A percentile compares a stretch with the other conserved stretches of the same genome.
Evolutionary conservation across 1,140 invertebrate species (phyloP).

Genomic region (Diorhabda carinulata): DNA sequence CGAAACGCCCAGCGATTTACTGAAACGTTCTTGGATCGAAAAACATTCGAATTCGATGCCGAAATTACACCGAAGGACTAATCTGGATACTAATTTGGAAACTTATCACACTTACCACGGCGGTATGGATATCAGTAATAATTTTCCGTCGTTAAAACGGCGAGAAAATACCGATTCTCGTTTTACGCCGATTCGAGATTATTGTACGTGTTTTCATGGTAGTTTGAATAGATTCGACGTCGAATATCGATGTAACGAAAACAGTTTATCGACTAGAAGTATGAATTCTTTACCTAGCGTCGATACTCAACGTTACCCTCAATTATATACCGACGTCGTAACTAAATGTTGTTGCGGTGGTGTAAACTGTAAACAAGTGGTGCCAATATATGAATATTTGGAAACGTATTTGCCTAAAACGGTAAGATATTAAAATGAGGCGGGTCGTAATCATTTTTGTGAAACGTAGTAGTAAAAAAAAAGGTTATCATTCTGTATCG

Average conservation of each 20-base stretch:
- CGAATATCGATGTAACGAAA: slow-evolving; percentile 6
- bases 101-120: slow-evolving; percentile 44
- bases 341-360: slow-evolving; percentile 33
- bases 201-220: background rate
- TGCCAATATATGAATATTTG: slow-evolving; percentile 45
- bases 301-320: slow-evolving; percentile 6
- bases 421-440: slow-evolving; percentile 39
- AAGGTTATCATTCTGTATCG: background rate
- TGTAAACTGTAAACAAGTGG: slow-evolving; percentile 29
- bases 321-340: slow-evolving; percentile 16
- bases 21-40: slow-evolving; percentile 31
- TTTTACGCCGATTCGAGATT: background rate
- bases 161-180: background rate
- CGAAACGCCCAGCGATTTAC: slow-evolving; percentile 30
- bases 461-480: background rate
- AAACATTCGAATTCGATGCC: slow-evolving; percentile 41
- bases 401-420: slow-evolving; percentile 44
- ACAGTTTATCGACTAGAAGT: slow-evolving; percentile 1
- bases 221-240: slow-evolving; percentile 13
- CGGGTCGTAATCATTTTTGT: background rate
- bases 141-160: background rate
- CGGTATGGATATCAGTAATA: slow-evolving; percentile 4
- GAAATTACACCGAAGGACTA: slow-evolving; percentile 28
- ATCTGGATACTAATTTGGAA: slow-evolving; percentile 19
- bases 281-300: slow-evolving; percentile 11